These are phyloP conservation scores for Ibycter americanus DNA, from an alignment of 2,797 vertebrate species.

Conservation along the genomic window DNA sequence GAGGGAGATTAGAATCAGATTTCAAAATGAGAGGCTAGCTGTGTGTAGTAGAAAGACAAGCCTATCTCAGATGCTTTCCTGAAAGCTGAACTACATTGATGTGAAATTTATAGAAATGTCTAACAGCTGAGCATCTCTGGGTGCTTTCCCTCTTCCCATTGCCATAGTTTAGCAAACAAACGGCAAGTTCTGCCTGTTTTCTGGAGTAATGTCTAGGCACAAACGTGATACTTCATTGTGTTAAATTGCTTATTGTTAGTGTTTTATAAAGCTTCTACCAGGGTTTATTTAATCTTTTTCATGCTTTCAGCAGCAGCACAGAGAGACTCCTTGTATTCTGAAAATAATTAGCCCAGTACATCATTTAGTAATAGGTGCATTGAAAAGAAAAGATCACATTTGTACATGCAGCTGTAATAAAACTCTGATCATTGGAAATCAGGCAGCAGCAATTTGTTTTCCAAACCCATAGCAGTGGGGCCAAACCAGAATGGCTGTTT, in stretches of 20 bases:
- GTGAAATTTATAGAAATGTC: background rate
- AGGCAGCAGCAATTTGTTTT: slow-evolving; percentile 18
- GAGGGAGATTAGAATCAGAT: slow-evolving; percentile 25
- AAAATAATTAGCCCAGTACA: background rate
- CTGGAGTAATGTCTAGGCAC: background rate
- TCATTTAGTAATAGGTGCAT: background rate
- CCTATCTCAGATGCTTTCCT: background rate
- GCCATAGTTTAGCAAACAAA: background rate
- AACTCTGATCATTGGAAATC: background rate
- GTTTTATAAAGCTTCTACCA: background rate
- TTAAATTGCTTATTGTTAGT: background rate
- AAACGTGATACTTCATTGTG: background rate
- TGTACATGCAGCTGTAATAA: background rate
- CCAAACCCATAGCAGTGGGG: background rate
- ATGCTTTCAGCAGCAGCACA: background rate
- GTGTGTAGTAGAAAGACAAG: slow-evolving; percentile 22
- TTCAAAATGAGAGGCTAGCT: slow-evolving; percentile 34
- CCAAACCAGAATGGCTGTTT: slow-evolving; percentile 20
- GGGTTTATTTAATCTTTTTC: background rate
- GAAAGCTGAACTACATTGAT: background rate
- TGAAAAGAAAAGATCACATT: background rate
- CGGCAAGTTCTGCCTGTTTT: background rate
- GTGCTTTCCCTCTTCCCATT: background rate
- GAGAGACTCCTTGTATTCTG: background rate
- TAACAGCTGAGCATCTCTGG: background rate